Conservation (phyloP, 1,140 invertebrate genomes). For the Lepidostoma basale region DNA sequence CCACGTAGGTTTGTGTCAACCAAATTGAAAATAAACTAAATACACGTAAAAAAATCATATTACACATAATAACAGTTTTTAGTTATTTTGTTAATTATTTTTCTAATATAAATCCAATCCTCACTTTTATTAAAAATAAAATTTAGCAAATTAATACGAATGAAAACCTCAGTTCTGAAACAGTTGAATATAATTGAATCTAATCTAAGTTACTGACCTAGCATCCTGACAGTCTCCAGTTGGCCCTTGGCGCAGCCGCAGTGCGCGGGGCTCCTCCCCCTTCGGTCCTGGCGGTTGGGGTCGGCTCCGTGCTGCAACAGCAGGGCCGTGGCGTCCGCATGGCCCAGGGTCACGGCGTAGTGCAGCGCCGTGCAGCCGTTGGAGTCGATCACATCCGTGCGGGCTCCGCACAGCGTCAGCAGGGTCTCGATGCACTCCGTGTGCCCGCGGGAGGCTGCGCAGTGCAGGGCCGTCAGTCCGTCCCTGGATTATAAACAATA, state of each 20-base stretch:
- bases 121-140: no score
- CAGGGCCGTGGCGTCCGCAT: slow-evolving; percentile 90
- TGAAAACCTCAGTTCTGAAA: no score
- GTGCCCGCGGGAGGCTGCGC: slow-evolving; percentile 94
- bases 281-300: slow-evolving; percentile 89
- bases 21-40: no score
- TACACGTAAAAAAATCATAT: no score
- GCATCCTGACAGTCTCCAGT: slow-evolving; percentile 65
- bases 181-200: neutral
- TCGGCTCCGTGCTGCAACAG: slow-evolving; percentile 88
- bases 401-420: slow-evolving; percentile 85
- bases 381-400: slow-evolving; percentile 83
- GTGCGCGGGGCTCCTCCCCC: slow-evolving; percentile 80
- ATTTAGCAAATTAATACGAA: no score
- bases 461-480: slow-evolving; percentile 89
- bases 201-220: slow-evolving; percentile 51
- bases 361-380: slow-evolving; percentile 95
- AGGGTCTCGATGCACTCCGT: slow-evolving; percentile 90
- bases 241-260: slow-evolving; percentile 97
- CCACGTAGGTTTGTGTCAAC: no score
- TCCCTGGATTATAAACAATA: slow-evolving; percentile 61
- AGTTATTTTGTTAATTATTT: no score
- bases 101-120: no score
- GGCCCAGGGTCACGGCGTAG: slow-evolving; percentile 94
- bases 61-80: no score